These are phyloP conservation scores for Trichacis sp. DNA, from an alignment of 2,888 invertebrate genomes.

Conservation along the genomic window DNA sequence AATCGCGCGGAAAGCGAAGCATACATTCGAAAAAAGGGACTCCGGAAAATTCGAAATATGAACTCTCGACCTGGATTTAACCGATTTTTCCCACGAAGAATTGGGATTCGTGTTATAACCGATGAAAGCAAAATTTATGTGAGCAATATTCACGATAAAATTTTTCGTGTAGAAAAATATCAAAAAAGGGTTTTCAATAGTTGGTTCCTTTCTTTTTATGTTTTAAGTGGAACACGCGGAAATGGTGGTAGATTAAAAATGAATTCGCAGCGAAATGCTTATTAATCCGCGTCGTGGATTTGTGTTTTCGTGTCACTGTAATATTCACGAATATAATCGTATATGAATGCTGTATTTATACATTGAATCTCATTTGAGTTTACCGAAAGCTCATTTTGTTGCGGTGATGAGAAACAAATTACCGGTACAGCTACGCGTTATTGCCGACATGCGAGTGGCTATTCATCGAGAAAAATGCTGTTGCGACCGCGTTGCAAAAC, in stretches of 20 bases:
- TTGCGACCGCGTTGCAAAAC: not conserved
- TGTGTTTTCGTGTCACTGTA: slow-evolving; percentile 28
- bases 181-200: no score
- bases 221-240: no score
- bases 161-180: no score
- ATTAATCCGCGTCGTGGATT: no score
- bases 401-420: slow-evolving; percentile 38
- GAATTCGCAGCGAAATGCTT: not conserved
- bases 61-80: not conserved
- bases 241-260: not conserved
- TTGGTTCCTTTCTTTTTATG: no score
- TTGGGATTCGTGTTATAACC: no score
- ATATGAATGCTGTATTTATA: slow-evolving; percentile 46
- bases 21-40: not conserved
- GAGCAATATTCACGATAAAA: no score
- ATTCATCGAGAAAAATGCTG: slow-evolving; percentile 2
- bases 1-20: not conserved
- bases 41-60: not conserved
- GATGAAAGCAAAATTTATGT: no score
- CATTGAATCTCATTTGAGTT: slow-evolving; percentile 52
- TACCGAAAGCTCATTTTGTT: slow-evolving; percentile 47
- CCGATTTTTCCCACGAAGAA: not conserved
- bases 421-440: slow-evolving; percentile 4
- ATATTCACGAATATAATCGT: slow-evolving; percentile 24
- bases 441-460: slow-evolving; percentile 2